phyloP scores from a whole-genome alignment of 1,140 invertebrate species.

The Drosophila varians region DNA sequence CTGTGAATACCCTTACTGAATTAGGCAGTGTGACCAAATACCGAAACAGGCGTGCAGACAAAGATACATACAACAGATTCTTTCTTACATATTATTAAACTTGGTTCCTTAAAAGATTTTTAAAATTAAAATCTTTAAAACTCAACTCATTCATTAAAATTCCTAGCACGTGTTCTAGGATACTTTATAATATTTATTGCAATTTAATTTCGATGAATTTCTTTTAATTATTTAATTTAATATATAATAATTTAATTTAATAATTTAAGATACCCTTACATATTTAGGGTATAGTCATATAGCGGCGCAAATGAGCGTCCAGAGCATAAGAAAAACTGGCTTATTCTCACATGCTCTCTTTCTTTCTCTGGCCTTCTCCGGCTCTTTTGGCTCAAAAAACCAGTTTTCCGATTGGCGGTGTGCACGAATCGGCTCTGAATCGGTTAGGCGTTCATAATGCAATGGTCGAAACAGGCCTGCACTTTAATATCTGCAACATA shows the following conservation, averaged over 20 bases:
- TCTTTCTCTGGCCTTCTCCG: slow-evolving; percentile 5
- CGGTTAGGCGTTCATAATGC: slow-evolving; percentile 10
- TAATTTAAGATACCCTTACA: not conserved
- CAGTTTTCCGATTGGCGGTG: slow-evolving; percentile 4
- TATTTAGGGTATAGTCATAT: slow-evolving; percentile 14
- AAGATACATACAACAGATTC: not conserved
- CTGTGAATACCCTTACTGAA: slow-evolving; percentile 21
- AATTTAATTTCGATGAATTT: too few relatives aligned
- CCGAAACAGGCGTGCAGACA: not conserved
- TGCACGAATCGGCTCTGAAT: slow-evolving; percentile 27
- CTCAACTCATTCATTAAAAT: too few relatives aligned
- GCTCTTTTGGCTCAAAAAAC: not conserved
- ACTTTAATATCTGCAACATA: slow-evolving; percentile 2
- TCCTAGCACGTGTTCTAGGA: too few relatives aligned
- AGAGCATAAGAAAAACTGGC: not conserved
- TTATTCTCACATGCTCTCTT: not conserved
- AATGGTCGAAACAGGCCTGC: not conserved
- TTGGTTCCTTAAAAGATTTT: too few relatives aligned
- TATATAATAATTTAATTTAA: not conserved
- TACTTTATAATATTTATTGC: too few relatives aligned
- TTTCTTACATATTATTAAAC: too few relatives aligned
- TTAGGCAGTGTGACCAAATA: not conserved
- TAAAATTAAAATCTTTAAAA: not conserved
- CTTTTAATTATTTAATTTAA: too few relatives aligned
- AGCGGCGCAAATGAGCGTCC: slow-evolving; percentile 16